A percentile compares a stretch with the other conserved stretches of the same genome.
These are phyloP conservation scores for Prosopocoilus inquinatus DNA, from an alignment of 2,888 invertebrate genomes.

Conservation along the genomic window DNA sequence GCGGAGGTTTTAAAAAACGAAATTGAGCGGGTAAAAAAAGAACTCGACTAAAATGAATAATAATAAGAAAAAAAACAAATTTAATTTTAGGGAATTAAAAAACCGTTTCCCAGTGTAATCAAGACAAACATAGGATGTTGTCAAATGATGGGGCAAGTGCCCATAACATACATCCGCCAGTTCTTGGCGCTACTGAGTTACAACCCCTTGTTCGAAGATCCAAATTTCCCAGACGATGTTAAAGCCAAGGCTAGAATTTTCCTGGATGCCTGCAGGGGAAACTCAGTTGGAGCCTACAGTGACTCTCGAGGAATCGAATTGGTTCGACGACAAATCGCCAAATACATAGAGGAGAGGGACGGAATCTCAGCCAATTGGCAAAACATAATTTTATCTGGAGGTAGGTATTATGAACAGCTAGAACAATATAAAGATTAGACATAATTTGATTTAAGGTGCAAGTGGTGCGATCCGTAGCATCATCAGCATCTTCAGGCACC, in stretches of 20 bases:
- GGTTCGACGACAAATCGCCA: constrained; percentile 78
- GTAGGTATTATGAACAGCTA: not conserved
- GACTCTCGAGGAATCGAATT: constrained; percentile 82
- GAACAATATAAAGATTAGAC: not conserved
- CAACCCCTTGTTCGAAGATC: constrained; percentile 66
- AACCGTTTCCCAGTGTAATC: constrained; percentile 86
- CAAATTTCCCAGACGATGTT: constrained; percentile 75
- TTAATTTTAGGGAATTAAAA: constrained; percentile 64
- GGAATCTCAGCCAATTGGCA: constrained; percentile 63
- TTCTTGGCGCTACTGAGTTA: constrained; percentile 73
- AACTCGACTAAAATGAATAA: too few relatives aligned
- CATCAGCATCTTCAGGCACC: constrained; percentile 44
- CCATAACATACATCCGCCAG: constrained; percentile 90
- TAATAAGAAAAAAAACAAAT: too few relatives aligned
- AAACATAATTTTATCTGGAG: constrained; percentile 67
- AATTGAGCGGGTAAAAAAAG: too few relatives aligned
- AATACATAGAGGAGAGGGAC: constrained; percentile 80
- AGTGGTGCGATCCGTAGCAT: constrained; percentile 29
- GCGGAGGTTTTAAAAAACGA: too few relatives aligned
- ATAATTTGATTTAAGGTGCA: constrained; percentile 19
- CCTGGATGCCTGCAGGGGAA: constrained; percentile 65
- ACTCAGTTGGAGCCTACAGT: constrained; percentile 83
- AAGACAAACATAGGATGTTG: constrained; percentile 95
- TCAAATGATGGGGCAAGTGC: constrained; percentile 90
- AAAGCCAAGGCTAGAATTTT: constrained; percentile 66